phyloP scores from a whole-genome alignment of 2,113 vertebrate genomes.

The Nothoprocta pentlandii region DNA sequence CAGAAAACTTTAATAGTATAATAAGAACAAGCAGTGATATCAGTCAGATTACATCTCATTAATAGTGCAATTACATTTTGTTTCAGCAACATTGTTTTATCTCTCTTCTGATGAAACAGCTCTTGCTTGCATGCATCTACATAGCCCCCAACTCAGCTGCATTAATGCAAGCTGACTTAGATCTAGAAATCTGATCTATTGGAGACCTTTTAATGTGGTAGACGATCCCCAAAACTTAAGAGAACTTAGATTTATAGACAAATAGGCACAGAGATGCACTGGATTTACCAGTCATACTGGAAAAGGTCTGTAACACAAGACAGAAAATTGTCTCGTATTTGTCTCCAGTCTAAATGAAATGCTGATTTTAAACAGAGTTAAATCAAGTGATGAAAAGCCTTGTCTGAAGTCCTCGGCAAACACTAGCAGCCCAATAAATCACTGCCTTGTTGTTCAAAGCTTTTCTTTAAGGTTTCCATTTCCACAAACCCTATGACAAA shows the following conservation, averaged over 20 bases:
- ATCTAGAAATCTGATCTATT: neutral
- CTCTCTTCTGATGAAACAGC: neutral
- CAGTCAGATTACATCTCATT: neutral
- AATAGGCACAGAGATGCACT: neutral
- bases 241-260: neutral
- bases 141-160: neutral
- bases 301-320: too few relatives aligned
- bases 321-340: too few relatives aligned
- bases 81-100: neutral
- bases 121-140: neutral
- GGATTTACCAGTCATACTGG: neutral
- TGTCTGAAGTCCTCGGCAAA: neutral
- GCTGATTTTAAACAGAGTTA: neutral
- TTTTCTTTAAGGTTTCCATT: neutral
- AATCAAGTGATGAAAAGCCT: neutral
- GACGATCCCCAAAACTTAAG: neutral
- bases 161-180: neutral
- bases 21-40: neutral
- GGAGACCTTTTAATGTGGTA: neutral
- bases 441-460: too few relatives aligned
- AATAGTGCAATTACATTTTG: neutral
- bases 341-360: neutral
- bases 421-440: neutral
- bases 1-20: neutral
- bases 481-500: neutral